Base-by-base conservation (phyloP, 2,113 vertebrate genomes). In the Ictidomys tridecemlineatus region DNA sequence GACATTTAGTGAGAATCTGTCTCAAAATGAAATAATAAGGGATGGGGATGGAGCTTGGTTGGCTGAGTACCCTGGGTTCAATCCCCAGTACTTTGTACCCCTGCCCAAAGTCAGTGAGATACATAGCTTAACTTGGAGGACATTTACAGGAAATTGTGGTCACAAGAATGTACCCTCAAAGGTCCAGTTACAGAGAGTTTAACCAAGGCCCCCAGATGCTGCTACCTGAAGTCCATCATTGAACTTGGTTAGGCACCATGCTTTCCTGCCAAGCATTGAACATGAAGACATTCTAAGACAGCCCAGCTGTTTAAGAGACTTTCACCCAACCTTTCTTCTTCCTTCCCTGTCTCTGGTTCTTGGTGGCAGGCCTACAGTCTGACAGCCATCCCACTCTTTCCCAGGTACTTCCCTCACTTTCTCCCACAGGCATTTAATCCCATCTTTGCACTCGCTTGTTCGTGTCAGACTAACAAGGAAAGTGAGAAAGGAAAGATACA, bases 171-270 rank as follows among this genome's bases (percentile, higher is more conserved):
- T 12, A 51, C 9, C 9, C 48, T n/a, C 45, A 34, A 61, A 83
- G 61, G 37, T 83, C 20, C 32, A 53, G 58, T 45, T 7, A 69
- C 6, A 89, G 42, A 53, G 56, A 53, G 28, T 17, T 42, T 42
- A 30, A 48, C 16, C 28, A n/a, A 69, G 51, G 63, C 28, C 10
- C 34, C n/a, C 18, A 3, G 37, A 5, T 32, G 83, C 18, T 28
- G 45, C 6, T 76, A 37, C 73, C 16, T 32, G 20, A 83, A 58
- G 58, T 48, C 4, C 69, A 87, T 63, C 61, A 14, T 4, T 6
- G 12, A 2, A 1, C 24, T n/a, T 34, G 0, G 5, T 3, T 32
- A 72, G 58, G 13, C 17, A 53, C 4, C 67, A 58, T 7, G 37
- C 26, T 48, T 51, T 11, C 1, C 32, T 4, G 79, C 11, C 70